Evolutionary conservation across 2,113 vertebrate species (phyloP), one percentile per base, ranked within the genome.

Genomic region (Brevimyrus niger): DNA sequence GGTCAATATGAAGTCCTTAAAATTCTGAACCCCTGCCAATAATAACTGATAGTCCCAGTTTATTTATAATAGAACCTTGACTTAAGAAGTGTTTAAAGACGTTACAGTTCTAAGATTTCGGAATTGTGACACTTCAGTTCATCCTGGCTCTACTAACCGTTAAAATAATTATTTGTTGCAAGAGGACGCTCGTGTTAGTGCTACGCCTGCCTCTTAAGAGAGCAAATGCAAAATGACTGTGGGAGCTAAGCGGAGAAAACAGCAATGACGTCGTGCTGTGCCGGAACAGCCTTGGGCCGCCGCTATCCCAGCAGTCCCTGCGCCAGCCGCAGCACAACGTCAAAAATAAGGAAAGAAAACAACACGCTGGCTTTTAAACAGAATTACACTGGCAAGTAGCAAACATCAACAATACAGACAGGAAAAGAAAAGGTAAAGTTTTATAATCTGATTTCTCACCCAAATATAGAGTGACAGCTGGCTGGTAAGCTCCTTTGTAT

Each of bases 291-390:
- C 86, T 46, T n/a, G 69, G 93, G 65, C 91, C 91, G 94, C 92
- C 88, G 44, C 86, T 58, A 51, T 96, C 96, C 96, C 95, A 93
- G 94, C 93, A 96, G 95, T 92, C 96, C 94, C 91, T 31, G 94
- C 90, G 85, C n/a, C 61, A 38, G 89, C 94, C 93, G 95, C 95
- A 92, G 94, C 89, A 90, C 92, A 96, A 95, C 93, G 21, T 38
- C 48, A 55, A 76, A 85, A 86, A 89, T 6, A 92, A 86, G 51
- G 38, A 47, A 42, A 44, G 76, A 92, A 91, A 90, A 93, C 91
- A 94, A 89, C 76, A 47, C 48, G 35, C 38, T 46, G 88, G 80
- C 46, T 84, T 89, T 89, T 84, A 89, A 89, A 84, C 80, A 61
- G 27, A 42, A 89, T 31, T 17, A 44, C 51, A 7, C 0, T 38